A percentile compares a stretch with the other conserved stretches of the same genome.
Conservation (phyloP, 2,888 invertebrate species). For the Pachydiplax longipennis region DNA sequence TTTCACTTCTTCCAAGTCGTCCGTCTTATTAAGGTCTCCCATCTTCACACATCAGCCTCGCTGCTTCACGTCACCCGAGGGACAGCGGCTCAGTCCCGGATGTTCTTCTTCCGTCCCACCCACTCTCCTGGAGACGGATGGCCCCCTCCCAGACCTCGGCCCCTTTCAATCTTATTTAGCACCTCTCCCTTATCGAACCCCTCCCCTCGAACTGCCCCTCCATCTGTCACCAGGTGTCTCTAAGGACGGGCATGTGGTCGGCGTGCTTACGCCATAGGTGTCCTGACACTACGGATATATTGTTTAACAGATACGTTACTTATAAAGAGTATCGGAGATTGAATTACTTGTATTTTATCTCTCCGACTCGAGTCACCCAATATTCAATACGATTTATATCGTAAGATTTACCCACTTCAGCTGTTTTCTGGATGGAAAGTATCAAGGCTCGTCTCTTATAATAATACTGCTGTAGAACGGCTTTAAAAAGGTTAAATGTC, state of each 20-base stretch:
- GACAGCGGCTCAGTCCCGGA: neutral
- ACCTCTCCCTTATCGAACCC: neutral
- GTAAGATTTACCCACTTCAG: neutral
- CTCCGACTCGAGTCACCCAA: neutral
- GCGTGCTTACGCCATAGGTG: neutral
- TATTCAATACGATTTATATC: neutral
- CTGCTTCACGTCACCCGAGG: neutral
- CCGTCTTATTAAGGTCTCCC: neutral
- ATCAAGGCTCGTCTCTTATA: too few species aligned
- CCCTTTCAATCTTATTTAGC: conserved; percentile 35
- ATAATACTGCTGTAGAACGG: too few species aligned
- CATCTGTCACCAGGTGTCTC: neutral
- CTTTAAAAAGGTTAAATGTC: too few species aligned
- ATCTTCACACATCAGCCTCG: neutral
- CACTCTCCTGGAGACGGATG: conserved; percentile 5
- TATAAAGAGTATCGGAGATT: too few species aligned
- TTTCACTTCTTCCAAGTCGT: neutral
- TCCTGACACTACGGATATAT: neutral
- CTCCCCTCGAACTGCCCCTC: neutral
- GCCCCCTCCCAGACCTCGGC: conserved; percentile 1
- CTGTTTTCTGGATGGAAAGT: neutral
- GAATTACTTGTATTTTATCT: too few species aligned
- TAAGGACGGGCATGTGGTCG: neutral
- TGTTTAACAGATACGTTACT: neutral
- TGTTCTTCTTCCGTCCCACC: neutral